Evolutionary conservation across 1,140 invertebrate genomes (phyloP).

Genomic region (Cepaea nemoralis): DNA sequence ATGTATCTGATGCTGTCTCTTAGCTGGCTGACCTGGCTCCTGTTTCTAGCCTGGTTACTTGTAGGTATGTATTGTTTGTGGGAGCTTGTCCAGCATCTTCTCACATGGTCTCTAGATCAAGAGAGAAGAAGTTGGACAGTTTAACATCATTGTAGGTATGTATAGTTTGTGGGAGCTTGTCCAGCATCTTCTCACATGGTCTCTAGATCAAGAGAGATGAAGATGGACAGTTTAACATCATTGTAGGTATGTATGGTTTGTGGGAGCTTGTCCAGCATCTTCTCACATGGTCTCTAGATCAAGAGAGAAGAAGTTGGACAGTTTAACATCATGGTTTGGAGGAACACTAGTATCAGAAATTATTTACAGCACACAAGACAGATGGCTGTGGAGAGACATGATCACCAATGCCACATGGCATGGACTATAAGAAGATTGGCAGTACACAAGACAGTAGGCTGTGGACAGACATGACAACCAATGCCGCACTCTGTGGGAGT

Average conservation of each 20-base stretch:
- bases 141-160: too few relatives aligned
- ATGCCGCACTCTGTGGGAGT: too few relatives aligned
- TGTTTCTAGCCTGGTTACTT: slow-evolving; percentile 69
- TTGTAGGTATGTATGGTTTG: neutral
- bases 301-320: neutral
- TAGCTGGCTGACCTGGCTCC: slow-evolving; percentile 84
- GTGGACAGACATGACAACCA: too few relatives aligned
- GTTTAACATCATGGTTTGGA: too few relatives aligned
- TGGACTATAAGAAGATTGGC: too few relatives aligned
- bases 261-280: too few relatives aligned
- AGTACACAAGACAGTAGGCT: too few relatives aligned
- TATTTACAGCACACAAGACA: too few relatives aligned
- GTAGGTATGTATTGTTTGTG: slow-evolving; percentile 48
- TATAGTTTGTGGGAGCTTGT: neutral
- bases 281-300: neutral
- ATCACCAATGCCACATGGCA: too few relatives aligned
- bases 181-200: neutral
- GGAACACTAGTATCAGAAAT: too few relatives aligned
- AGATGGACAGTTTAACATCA: neutral
- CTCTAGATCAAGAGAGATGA: neutral
- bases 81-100: neutral
- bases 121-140: neutral
- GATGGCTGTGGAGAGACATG: too few relatives aligned
- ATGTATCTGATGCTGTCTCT: slow-evolving; percentile 89
- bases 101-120: neutral